Percentiles rank a stretch among this genome's conserved stretches.
phyloP scores from a whole-genome alignment of 2,113 vertebrate species.

The Ochotona curzoniae region DNA sequence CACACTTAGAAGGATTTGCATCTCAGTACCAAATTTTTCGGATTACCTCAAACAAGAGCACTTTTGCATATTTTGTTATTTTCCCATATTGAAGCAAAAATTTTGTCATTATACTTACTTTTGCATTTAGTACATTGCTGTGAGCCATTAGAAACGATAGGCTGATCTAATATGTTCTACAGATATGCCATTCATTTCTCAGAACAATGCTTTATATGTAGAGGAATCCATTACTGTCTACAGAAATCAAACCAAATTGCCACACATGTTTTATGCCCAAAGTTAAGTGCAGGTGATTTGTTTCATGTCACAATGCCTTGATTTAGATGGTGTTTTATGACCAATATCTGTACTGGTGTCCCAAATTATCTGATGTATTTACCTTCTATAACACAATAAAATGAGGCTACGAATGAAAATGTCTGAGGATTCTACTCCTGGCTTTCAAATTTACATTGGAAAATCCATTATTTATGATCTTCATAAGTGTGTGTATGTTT shows the following conservation, averaged over 20 bases:
- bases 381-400: conserved; percentile 40
- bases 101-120: not conserved
- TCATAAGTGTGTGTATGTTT: conserved; percentile 67
- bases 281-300: conserved; percentile 41
- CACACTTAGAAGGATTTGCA: not conserved
- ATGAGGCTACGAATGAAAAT: conserved; percentile 53
- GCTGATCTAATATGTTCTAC: not conserved
- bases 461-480: conserved; percentile 69
- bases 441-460: conserved; percentile 49
- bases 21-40: not conserved
- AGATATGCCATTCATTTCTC: not conserved
- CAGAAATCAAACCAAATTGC: conserved; percentile 32
- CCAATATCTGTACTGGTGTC: not conserved
- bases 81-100: not conserved
- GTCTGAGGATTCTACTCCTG: conserved; percentile 1
- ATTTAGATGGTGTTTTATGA: conserved; percentile 54
- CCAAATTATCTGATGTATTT: conserved; percentile 64
- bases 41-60: not conserved
- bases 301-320: conserved; percentile 20
- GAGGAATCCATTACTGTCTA: not conserved
- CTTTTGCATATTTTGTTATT: not conserved
- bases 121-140: not conserved
- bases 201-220: not conserved
- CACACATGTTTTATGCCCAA: not conserved
- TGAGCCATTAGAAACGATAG: not conserved